phyloP scores from a whole-genome alignment of 2,113 vertebrate genomes.

The Dermatemys mawii region DNA sequence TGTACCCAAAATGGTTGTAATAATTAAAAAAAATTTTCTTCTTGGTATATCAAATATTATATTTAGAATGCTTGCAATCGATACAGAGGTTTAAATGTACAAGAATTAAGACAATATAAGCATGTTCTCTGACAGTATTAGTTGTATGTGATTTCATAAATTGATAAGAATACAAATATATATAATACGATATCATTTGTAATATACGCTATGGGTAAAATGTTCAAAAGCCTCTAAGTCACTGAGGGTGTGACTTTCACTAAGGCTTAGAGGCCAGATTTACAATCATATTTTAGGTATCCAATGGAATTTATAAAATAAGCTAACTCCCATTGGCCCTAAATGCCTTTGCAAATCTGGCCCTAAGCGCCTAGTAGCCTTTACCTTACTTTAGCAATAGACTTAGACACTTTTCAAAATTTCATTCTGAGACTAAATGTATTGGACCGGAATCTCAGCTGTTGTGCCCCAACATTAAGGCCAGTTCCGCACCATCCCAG shows the following conservation, averaged over 20 bases:
- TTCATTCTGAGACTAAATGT: background rate
- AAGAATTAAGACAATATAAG: background rate
- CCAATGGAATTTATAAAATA: background rate
- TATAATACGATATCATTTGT: background rate
- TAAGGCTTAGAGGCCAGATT: background rate
- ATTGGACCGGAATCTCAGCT: background rate
- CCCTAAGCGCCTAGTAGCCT: background rate
- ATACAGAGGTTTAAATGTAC: background rate
- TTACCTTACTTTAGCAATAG: background rate
- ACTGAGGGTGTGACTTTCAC: background rate
- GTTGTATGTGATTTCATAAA: background rate
- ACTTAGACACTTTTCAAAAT: background rate
- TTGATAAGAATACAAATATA: no score
- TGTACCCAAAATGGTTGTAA: background rate
- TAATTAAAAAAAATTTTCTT: background rate
- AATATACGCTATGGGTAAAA: background rate
- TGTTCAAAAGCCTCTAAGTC: background rate
- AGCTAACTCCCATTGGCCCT: background rate
- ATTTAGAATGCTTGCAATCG: background rate
- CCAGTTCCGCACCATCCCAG: background rate
- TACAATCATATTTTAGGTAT: background rate
- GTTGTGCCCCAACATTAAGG: background rate
- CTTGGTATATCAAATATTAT: background rate
- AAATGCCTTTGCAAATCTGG: background rate
- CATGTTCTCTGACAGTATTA: background rate